Percentiles rank a stretch among this genome's conserved stretches.
Evolutionary conservation across 1,140 invertebrate species (phyloP).

Genomic region (Drosophila watanabei): DNA sequence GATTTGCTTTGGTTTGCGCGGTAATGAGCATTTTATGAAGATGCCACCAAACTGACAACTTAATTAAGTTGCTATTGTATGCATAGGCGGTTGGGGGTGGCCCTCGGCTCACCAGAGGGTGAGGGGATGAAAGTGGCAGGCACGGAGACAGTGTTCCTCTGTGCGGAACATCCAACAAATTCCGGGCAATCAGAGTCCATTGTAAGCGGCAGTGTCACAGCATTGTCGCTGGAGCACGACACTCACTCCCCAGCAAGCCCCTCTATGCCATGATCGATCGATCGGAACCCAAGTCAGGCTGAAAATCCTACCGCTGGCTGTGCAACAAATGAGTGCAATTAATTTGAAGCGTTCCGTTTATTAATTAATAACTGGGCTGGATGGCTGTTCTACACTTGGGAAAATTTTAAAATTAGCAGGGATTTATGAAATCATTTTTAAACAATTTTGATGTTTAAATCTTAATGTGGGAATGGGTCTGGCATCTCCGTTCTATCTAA

Average conservation of each 20-base stretch:
- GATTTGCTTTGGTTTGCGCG: slow-evolving; percentile 64
- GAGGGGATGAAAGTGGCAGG: not conserved
- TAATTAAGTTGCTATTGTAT: slow-evolving; percentile 81
- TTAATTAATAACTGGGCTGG: slow-evolving; percentile 71
- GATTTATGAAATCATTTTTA: not conserved
- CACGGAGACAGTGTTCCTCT: slow-evolving; percentile 11
- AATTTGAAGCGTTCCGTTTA: slow-evolving; percentile 71
- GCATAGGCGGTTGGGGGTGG: slow-evolving; percentile 38
- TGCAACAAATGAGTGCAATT: slow-evolving; percentile 75
- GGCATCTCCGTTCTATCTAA: too few species aligned
- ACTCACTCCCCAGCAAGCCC: slow-evolving; percentile 8
- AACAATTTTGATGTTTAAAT: not conserved
- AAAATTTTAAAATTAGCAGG: not conserved
- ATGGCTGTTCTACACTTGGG: slow-evolving; percentile 1
- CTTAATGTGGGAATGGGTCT: too few species aligned
- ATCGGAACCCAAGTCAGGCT: slow-evolving; percentile 17
- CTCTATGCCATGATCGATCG: slow-evolving; percentile 65
- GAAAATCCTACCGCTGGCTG: slow-evolving; percentile 56
- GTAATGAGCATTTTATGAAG: slow-evolving; percentile 76
- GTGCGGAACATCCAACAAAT: slow-evolving; percentile 27
- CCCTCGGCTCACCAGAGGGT: not conserved
- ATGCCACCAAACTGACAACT: slow-evolving; percentile 73
- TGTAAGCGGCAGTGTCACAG: slow-evolving; percentile 39
- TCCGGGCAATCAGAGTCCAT: slow-evolving; percentile 64
- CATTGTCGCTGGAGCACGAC: not conserved